A percentile compares a stretch with the other conserved stretches of the same genome.
These are phyloP conservation scores for Euclidia mi DNA, from an alignment of 2,888 invertebrate species.

Conservation along the genomic window DNA sequence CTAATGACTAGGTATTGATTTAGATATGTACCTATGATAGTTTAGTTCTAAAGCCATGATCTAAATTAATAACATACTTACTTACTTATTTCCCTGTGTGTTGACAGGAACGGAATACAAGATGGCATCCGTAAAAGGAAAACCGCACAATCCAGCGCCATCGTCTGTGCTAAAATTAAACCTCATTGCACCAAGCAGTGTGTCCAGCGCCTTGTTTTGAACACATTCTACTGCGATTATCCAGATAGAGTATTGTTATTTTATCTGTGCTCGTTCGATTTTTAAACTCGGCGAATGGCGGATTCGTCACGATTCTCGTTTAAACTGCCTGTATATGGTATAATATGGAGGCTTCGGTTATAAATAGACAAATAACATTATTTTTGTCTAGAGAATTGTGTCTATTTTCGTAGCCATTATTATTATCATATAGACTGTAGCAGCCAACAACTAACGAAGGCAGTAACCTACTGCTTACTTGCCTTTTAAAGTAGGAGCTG, in stretches of 20 bases:
- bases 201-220: constrained; percentile 50
- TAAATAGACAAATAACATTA: constrained; percentile 16
- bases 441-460: too few species aligned
- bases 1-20: too few species aligned
- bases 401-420: too few species aligned
- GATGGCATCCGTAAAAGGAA: constrained; percentile 62
- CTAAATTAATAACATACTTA: not conserved
- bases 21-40: too few species aligned
- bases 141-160: constrained; percentile 57
- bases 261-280: constrained; percentile 33
- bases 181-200: constrained; percentile 66
- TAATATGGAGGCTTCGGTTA: constrained; percentile 21
- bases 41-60: not conserved
- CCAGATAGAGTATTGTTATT: constrained; percentile 40
- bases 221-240: constrained; percentile 53
- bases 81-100: constrained; percentile 1
- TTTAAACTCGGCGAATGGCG: constrained; percentile 27
- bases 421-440: too few species aligned
- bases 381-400: not conserved
- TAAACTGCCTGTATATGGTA: constrained; percentile 2
- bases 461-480: too few species aligned
- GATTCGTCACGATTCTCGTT: constrained; percentile 33
- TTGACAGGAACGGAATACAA: constrained; percentile 40
- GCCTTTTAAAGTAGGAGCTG: too few species aligned
- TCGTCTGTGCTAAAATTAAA: constrained; percentile 69